These are phyloP conservation scores for Phymastichus coffea DNA, from an alignment of 1,140 invertebrate genomes.

Conservation along the genomic window DNA sequence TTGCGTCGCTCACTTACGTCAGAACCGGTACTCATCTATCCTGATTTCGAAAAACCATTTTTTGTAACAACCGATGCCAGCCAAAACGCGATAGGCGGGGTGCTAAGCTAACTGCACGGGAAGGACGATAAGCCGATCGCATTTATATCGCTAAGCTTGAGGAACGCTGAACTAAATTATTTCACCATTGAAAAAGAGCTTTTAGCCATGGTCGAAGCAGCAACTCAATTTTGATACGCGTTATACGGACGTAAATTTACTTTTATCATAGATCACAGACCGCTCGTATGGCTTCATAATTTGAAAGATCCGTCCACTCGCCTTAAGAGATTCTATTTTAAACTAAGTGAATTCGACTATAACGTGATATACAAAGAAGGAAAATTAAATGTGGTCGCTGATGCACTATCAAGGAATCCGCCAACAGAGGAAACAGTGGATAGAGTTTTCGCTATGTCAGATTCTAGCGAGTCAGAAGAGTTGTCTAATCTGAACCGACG, in stretches of 20 bases:
- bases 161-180: neutral
- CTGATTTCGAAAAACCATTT: neutral
- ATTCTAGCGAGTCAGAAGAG: no score
- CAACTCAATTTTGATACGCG: neutral
- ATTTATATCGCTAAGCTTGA: neutral
- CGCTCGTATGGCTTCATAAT: neutral
- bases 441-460: no score
- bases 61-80: neutral
- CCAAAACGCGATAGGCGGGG: neutral
- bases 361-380: neutral
- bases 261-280: neutral
- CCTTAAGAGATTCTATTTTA: neutral
- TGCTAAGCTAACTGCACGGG: neutral
- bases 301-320: neutral
- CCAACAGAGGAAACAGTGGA: no score
- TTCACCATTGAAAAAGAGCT: neutral
- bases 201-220: neutral
- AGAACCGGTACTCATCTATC: neutral
- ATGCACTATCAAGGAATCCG: neutral
- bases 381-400: neutral
- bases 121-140: neutral
- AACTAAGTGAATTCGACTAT: neutral
- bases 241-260: conserved; percentile 5
- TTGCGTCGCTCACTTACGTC: neutral
- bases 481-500: no score